Evolutionary conservation across 2,113 vertebrate species (phyloP).

Genomic region (Gallinago media): DNA sequence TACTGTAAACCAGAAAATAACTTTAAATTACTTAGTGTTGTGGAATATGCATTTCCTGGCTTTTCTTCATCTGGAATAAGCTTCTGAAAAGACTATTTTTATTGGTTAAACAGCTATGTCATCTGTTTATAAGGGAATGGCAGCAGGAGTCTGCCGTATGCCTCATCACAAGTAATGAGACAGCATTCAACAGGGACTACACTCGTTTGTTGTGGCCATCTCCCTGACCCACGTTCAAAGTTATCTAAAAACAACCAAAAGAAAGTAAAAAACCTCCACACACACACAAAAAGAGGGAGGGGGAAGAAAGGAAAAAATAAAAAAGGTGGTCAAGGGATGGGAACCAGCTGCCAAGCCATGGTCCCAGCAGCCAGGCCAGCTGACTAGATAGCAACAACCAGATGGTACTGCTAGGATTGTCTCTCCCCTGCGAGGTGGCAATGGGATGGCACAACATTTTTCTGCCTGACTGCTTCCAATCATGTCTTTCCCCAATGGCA

Average conservation of each 20-base stretch:
- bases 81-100: conserved; percentile 77
- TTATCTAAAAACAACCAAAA: conserved; percentile 64
- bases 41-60: conserved; percentile 38
- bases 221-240: conserved; percentile 81
- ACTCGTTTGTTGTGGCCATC: conserved; percentile 81
- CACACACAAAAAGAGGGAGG: background rate
- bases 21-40: conserved; percentile 62
- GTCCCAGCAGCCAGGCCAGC: conserved; percentile 90
- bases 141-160: conserved; percentile 79
- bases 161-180: conserved; percentile 80
- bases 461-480: conserved; percentile 95
- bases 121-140: conserved; percentile 78
- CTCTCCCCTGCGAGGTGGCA: conserved; percentile 92
- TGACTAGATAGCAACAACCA: conserved; percentile 93
- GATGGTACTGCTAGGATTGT: conserved; percentile 93
- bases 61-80: conserved; percentile 71
- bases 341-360: conserved; percentile 89
- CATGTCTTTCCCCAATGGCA: conserved; percentile 91
- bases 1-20: conserved; percentile 57
- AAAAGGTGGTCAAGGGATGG: conserved; percentile 83
- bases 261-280: background rate
- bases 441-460: conserved; percentile 97
- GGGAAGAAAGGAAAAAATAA: background rate
- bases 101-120: conserved; percentile 77
- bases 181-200: conserved; percentile 77